A percentile compares a stretch with the other conserved stretches of the same genome.
These are phyloP conservation scores for Galeopterus variegatus DNA, from an alignment of 2,113 vertebrate species.

Conservation along the genomic window DNA sequence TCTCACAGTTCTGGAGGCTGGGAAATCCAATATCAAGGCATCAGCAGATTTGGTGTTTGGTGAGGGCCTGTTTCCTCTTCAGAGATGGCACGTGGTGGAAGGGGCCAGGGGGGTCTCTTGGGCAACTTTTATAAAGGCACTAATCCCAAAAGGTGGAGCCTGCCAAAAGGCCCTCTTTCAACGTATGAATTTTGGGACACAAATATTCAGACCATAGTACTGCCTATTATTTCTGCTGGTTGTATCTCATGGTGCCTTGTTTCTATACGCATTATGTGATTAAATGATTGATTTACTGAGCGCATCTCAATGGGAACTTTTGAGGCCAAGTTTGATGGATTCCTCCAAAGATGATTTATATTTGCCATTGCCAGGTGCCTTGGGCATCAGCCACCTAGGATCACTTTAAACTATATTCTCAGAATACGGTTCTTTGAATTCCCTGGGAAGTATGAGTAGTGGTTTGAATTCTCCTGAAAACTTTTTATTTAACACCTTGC, in stretches of 20 bases:
- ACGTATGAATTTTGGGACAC: background rate
- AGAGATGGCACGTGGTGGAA: background rate
- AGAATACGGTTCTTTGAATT: background rate
- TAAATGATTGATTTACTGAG: background rate
- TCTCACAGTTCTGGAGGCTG: background rate
- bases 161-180: background rate
- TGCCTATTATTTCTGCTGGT: background rate
- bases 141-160: background rate
- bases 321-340: background rate
- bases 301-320: background rate
- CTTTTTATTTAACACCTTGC: background rate
- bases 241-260: background rate
- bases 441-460: background rate
- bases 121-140: background rate
- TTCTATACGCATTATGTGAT: background rate
- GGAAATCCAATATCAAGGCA: background rate
- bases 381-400: background rate
- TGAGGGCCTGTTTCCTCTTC: background rate
- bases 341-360: background rate
- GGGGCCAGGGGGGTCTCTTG: background rate
- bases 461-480: constrained; percentile 10
- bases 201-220: background rate
- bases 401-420: background rate
- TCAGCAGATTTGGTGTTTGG: background rate
- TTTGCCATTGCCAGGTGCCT: background rate